Conservation (phyloP, 2,888 invertebrate species). For the Theodoxus fluviatilis region DNA sequence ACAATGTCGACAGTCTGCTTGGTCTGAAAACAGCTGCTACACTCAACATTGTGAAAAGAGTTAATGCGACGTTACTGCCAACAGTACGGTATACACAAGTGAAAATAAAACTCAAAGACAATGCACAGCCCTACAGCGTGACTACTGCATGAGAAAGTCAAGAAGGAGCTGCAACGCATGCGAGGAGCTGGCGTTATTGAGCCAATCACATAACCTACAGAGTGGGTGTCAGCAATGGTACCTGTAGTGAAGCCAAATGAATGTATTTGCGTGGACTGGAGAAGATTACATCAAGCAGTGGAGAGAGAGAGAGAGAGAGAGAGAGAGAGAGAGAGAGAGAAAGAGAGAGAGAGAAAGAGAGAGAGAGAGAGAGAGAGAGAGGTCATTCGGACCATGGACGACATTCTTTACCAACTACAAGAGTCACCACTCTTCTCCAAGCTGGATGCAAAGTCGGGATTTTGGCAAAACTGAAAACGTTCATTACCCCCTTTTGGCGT, state of each 20-base stretch:
- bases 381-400: constrained; percentile 34
- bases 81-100: constrained; percentile 11
- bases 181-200: constrained; percentile 32
- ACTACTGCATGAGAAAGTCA: constrained; percentile 22
- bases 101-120: constrained; percentile 10
- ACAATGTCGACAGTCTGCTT: no score
- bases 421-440: constrained; percentile 33
- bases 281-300: constrained; percentile 29
- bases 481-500: constrained; percentile 29
- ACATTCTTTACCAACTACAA: constrained; percentile 32
- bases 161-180: constrained; percentile 32
- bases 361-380: no score
- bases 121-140: constrained; percentile 15
- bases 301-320: no score
- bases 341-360: no score
- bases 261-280: constrained; percentile 32
- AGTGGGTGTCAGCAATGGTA: constrained; percentile 33
- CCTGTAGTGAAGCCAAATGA: constrained; percentile 32
- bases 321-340: no score
- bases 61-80: no score
- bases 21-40: no score
- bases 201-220: constrained; percentile 30
- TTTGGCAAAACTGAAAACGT: constrained; percentile 30
- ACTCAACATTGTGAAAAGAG: no score
- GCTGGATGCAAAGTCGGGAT: constrained; percentile 26